A percentile compares a stretch with the other conserved stretches of the same genome.
These are phyloP conservation scores for Antheraea yamamai DNA, from an alignment of 2,888 invertebrate species.

Conservation along the genomic window DNA sequence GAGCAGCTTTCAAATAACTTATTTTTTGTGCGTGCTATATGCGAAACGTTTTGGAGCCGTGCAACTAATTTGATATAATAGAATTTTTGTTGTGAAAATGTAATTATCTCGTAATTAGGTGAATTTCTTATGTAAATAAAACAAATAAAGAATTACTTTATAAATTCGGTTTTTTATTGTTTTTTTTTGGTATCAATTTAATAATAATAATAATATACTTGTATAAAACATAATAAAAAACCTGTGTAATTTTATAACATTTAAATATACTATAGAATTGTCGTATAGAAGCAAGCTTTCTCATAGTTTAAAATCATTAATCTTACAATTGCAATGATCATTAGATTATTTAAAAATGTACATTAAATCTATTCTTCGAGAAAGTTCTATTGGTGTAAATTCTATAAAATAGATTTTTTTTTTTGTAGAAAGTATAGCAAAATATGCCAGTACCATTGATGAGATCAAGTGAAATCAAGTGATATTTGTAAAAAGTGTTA, in stretches of 20 bases:
- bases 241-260: neutral
- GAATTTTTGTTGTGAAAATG: slow-evolving; percentile 74
- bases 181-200: slow-evolving; percentile 25
- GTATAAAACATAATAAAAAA: neutral
- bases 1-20: slow-evolving; percentile 23
- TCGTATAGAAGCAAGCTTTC: neutral
- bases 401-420: neutral
- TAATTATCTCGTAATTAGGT: slow-evolving; percentile 75
- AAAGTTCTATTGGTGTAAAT: neutral
- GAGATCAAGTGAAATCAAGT: slow-evolving; percentile 11
- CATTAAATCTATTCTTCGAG: neutral
- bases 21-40: no score
- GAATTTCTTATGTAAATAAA: slow-evolving; percentile 81
- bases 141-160: slow-evolving; percentile 77
- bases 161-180: slow-evolving; percentile 53
- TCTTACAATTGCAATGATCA: neutral
- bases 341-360: neutral
- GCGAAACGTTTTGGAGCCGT: slow-evolving; percentile 45
- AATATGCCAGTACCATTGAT: neutral
- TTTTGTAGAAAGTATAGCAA: neutral
- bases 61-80: slow-evolving; percentile 71
- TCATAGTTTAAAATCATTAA: neutral
- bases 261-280: no score
- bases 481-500: neutral
- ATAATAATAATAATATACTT: neutral